Base-by-base conservation (phyloP, 30 jellyfish, hydroid and myxozoan genomes). In the Turritopsis rubra region DNA sequence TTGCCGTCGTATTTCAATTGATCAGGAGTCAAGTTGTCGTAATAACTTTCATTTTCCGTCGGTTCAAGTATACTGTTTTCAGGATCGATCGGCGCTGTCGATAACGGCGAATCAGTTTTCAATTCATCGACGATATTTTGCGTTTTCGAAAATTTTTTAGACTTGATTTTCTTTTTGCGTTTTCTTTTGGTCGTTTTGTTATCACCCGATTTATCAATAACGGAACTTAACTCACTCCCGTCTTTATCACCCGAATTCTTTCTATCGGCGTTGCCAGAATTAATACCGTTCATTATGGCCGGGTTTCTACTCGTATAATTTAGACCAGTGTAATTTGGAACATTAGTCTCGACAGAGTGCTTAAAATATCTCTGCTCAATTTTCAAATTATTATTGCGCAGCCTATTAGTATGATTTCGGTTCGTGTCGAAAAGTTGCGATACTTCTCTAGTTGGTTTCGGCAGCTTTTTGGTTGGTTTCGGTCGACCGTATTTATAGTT, bases 401-500 rank as follows among this genome's bases (percentile, higher is more conserved):
- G 5, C 5, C 60, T 41, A 3, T 41, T 41, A 41, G 60, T 41
- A 5, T 41, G 60, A 41, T 41, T 41, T 41, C 9, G 9, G 60
- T 41, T 41, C 5, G 13, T 13, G 13, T 13, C 13, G 60, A 41
- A 13, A 41, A 41, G 13, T 41, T 41, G 60, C 60, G 60, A 5
- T 41, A 13, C 60, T 41, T 41, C 13, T 41, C 60, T 41, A 13
- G 60, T 41, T 5, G 60, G 9, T 41, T 41, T 41, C 60, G 13
- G 13, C 60, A 68, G 9, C 77, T 68, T 68, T 68, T 68, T 68
- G 0, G 77, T 68, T 16, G 77, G 85, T 26, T 25, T 77, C 1
- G 66, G 85, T 7, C 73, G 22, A 18, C 85, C 85, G 18, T 77
- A 77, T n/a, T 29, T 77, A 52, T 29, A 77, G 18, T 30, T 66